These are phyloP conservation scores for Iphiclides podalirius DNA, from an alignment of 2,888 invertebrate species.

Conservation along the genomic window DNA sequence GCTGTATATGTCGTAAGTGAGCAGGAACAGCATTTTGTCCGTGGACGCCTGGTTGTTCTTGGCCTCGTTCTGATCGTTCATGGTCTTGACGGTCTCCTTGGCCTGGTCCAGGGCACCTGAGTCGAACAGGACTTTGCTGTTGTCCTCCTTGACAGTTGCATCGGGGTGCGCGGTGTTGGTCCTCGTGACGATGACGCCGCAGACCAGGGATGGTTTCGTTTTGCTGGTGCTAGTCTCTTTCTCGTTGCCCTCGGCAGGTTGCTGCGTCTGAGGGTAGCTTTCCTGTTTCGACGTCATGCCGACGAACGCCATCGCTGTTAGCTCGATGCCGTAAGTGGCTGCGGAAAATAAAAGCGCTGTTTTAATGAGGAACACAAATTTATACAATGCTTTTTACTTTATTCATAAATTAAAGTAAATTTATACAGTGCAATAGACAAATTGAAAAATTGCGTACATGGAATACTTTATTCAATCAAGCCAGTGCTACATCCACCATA, in stretches of 20 bases:
- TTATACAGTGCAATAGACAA: no score
- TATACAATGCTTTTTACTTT: no score
- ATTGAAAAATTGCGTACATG: no score
- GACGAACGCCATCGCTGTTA: constrained; percentile 71
- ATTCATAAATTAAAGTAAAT: no score
- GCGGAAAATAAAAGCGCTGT: constrained; percentile 28
- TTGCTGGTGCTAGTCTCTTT: constrained; percentile 55
- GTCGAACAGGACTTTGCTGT: constrained; percentile 66
- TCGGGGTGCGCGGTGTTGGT: constrained; percentile 45
- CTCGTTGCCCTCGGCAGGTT: constrained; percentile 53
- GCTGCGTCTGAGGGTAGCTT: constrained; percentile 52
- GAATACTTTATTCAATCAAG: no score
- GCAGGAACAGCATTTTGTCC: constrained; percentile 79
- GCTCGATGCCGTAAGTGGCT: constrained; percentile 67
- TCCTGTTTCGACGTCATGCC: constrained; percentile 65
- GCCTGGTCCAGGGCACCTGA: constrained; percentile 54
- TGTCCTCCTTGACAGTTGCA: constrained; percentile 61
- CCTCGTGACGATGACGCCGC: constrained; percentile 62
- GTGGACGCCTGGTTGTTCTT: constrained; percentile 65
- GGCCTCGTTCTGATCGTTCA: constrained; percentile 89
- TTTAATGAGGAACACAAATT: no score
- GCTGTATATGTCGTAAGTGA: constrained; percentile 86
- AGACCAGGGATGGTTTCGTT: constrained; percentile 64
- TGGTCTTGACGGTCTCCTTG: constrained; percentile 82
- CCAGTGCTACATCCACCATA: no score